phyloP scores from a whole-genome alignment of 2,797 vertebrate species.

The Artibeus lituratus region DNA sequence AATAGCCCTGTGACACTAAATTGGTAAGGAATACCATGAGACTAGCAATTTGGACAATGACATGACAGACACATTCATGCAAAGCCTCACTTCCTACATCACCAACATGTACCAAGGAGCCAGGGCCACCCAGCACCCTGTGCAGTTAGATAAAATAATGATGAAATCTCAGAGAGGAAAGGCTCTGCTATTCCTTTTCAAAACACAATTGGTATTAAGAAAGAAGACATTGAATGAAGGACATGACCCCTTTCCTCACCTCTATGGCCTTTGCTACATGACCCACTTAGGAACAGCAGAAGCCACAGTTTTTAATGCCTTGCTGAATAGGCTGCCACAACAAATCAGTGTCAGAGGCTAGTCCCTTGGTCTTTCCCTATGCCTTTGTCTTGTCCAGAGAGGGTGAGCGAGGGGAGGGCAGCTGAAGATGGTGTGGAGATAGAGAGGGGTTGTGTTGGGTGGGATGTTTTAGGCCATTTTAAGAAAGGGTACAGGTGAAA shows the following conservation, averaged over 20 bases:
- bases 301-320: slow-evolving; percentile 72
- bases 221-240: rapidly evolving
- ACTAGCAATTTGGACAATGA: not conserved
- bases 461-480: not conserved
- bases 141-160: too few species aligned
- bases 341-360: slow-evolving; percentile 77
- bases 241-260: slow-evolving; percentile 19
- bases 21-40: not conserved
- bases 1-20: not conserved
- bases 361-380: not conserved
- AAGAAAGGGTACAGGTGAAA: not conserved
- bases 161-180: too few species aligned
- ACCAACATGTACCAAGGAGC: not conserved
- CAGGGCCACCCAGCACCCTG: not conserved
- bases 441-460: too few species aligned
- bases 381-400: rapidly evolving
- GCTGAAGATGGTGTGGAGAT: not conserved
- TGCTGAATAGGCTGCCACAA: slow-evolving; percentile 76
- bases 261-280: not conserved
- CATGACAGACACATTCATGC: not conserved
- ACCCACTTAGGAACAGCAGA: slow-evolving; percentile 54
- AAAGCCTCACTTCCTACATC: not conserved
- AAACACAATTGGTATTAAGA: not conserved
- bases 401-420: not conserved
- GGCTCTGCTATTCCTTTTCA: not conserved